Evolutionary conservation across 2,888 invertebrate species (phyloP).

Genomic region (Callyntrura guangdongensis): DNA sequence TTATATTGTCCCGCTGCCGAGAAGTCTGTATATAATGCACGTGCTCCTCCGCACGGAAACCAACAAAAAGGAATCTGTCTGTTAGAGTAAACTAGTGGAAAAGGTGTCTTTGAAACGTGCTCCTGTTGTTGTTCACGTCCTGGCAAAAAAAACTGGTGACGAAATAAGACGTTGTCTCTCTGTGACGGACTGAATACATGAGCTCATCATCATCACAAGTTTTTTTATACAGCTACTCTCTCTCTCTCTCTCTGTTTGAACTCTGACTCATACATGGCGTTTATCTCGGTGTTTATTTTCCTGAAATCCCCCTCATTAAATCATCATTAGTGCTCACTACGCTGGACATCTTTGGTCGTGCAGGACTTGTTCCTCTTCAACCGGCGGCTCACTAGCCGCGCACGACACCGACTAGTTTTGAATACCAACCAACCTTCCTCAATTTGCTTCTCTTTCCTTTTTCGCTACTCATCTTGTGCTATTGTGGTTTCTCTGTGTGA

Average conservation of each 20-base stretch:
- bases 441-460: neutral
- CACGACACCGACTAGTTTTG: too few relatives aligned
- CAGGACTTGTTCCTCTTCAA: neutral
- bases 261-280: neutral
- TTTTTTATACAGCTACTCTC: neutral
- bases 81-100: slow-evolving; percentile 66
- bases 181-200: neutral
- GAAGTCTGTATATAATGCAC: neutral
- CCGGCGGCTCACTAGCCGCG: too few relatives aligned
- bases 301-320: slow-evolving; percentile 10
- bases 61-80: neutral
- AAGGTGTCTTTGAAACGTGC: slow-evolving; percentile 32
- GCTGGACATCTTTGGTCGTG: neutral
- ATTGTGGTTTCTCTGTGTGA: neutral
- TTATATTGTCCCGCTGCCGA: neutral
- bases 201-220: neutral
- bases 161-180: neutral
- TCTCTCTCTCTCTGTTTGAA: neutral
- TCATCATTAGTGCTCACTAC: slow-evolving; percentile 6
- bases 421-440: neutral
- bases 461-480: neutral
- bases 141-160: too few relatives aligned
- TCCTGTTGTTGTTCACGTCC: neutral
- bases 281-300: neutral
- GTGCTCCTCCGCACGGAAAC: slow-evolving; percentile 43